Evolutionary conservation across 2,797 vertebrate genomes (phyloP).

Genomic region (Acanthiza pusilla): DNA sequence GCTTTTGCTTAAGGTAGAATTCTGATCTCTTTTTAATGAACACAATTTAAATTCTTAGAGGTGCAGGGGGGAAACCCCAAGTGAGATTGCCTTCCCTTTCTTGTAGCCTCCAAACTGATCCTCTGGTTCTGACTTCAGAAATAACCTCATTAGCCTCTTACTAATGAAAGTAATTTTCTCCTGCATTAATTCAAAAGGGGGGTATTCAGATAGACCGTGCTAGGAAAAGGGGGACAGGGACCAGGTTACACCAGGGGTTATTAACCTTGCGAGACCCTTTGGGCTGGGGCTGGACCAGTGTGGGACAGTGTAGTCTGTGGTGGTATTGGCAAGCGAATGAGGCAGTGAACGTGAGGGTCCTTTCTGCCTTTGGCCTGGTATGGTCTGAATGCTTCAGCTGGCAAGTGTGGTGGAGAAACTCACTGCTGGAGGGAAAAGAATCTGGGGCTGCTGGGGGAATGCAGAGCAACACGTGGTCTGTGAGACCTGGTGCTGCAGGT

Average conservation of each 20-base stretch:
- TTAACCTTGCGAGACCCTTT: neutral
- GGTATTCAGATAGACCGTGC: neutral
- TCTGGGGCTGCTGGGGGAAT: neutral
- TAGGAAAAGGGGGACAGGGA: neutral
- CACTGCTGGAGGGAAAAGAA: neutral
- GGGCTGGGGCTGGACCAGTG: neutral
- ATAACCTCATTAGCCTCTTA: neutral
- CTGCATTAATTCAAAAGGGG: neutral
- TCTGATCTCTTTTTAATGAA: neutral
- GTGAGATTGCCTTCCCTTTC: neutral
- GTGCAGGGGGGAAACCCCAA: neutral
- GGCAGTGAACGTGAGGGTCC: fast-evolving
- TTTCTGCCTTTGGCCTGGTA: neutral
- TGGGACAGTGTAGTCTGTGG: neutral
- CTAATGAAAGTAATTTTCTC: neutral
- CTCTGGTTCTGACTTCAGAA: neutral
- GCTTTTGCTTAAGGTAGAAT: neutral
- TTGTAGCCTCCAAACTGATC: neutral
- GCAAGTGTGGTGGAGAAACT: neutral
- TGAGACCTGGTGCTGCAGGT: neutral
- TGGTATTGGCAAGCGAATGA: neutral
- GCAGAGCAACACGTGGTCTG: neutral
- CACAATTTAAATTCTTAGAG: neutral
- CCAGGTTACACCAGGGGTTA: neutral
- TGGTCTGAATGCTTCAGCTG: neutral